Evolutionary conservation across 2,797 vertebrate species (phyloP), one percentile per base, ranked within the genome.

Genomic region (Brachyrhaphis roseni): DNA sequence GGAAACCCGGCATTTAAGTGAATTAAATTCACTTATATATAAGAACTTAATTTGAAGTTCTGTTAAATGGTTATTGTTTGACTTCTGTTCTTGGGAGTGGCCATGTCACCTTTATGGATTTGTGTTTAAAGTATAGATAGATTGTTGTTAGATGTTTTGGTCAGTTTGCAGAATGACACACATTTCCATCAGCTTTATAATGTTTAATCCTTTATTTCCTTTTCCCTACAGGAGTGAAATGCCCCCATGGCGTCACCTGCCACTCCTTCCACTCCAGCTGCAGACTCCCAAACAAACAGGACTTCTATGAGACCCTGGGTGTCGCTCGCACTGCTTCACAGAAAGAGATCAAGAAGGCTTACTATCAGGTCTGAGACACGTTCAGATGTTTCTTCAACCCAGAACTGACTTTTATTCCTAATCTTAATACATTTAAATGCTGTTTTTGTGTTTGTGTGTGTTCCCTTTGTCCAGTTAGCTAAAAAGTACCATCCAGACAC

Each of bases 401-500:
- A 71, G 11, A 46, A 46, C 41, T 16, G 5, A 28, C 41, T 13
- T 45, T 16, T 43, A 45, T 15, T 28, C 13, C 13, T n/a, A 15
- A 5, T 1, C 13, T 46, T 3, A 39, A n/a, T 12, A 16, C 20
- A 46, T 46, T 72, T 45, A n/a, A 12, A 15, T 45, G 5, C 2
- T 31, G 47, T 49, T 43, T 47, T 51, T 51, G 10, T 41, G 18
- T 51, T 20, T 55, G 66, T 28, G n/a, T 45, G 43, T 78, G 28
- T 62, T 53, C 20, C 34, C 18, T 36, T 41, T 47, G 78, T 88
- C 34, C 83, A 99, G 98, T 86, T 99, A 94, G 98, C 98, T 46
- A 99, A 98, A 91, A 98, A 98, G 77, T 99, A 97, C 86, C 98
- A 99, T 78, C 98, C 98, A 0, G 98, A 99, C 88, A 97, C 98